Evolutionary conservation across 2,888 invertebrate species (phyloP), one percentile per base, ranked within the genome.

Genomic region (Ophion obscuratus): DNA sequence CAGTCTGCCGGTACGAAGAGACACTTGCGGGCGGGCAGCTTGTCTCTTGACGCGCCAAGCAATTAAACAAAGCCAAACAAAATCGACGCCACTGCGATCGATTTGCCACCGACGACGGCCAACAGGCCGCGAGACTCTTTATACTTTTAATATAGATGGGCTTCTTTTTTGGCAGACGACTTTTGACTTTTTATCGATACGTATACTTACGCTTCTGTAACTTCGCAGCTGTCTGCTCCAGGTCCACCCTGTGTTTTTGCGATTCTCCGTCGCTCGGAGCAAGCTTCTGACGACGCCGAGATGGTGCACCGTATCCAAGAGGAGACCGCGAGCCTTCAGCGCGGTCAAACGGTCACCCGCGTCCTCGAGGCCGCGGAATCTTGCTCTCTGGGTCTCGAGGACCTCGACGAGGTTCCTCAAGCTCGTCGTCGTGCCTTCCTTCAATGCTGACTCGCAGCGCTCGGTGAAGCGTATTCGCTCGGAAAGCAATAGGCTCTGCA

Each of bases 141-240:
- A 24, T 24, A 24, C 24, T 24, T 24, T 24, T 24, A 24, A 24
- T 24, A 24, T 1, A 24, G 24, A 24, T 24, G 31, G 4, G 31
- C 31, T 31, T n/a, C n/a, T n/a, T n/a, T n/a, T 31, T 31, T 31
- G 31, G 4, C 31, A 31, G 4, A 31, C 31, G 31, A 31, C 2
- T 31, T 31, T 31, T 31, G 4, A 31, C 31, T 4, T 2, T 0
- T 3, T 4, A 31, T 31, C 31, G 40, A 40, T 40, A 6, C 7
- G 1, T 10, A 14, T 27, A 87, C 87, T 89, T 80, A 92, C 93
- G 7, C 82, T 90, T 86, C 89, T 92, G 59, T 94, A 94, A 76
- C 91, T 91, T 96, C 98, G 96, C 70, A 99, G 95, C 93, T 99
- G 99, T 94, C 98, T 98, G 94, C 98, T 97, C 99, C 99, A 99